A percentile compares a stretch with the other conserved stretches of the same genome.
Evolutionary conservation across 1,140 invertebrate genomes (phyloP).

Genomic region (Sinella curviseta): DNA sequence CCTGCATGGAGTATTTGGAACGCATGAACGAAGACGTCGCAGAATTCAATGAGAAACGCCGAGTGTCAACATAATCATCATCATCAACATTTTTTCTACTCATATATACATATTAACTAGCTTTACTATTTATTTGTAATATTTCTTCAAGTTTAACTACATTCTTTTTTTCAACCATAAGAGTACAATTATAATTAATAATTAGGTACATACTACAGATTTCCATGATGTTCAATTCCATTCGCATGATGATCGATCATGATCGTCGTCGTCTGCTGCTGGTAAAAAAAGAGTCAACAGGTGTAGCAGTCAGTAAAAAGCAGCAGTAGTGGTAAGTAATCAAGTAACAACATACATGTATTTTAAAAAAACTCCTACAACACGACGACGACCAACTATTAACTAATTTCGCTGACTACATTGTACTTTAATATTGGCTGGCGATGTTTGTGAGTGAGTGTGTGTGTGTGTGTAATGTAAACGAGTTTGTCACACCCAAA

Average conservation of each 20-base stretch:
- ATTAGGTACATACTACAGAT: too few species aligned
- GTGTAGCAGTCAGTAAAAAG: too few species aligned
- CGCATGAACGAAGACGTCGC: background rate
- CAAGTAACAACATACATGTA: background rate
- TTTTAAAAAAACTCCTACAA: background rate
- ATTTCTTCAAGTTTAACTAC: background rate
- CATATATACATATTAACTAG: too few species aligned
- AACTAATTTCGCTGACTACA: background rate
- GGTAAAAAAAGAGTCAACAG: too few species aligned
- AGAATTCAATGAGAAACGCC: background rate
- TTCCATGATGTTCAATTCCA: too few species aligned
- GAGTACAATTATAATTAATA: background rate
- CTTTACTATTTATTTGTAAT: background rate
- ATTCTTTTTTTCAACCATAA: background rate
- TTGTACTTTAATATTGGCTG: background rate
- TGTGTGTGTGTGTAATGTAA: background rate
- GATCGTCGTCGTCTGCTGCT: too few species aligned
- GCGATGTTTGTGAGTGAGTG: too few species aligned
- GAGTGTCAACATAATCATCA: too few species aligned
- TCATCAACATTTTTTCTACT: too few species aligned
- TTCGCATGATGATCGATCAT: too few species aligned
- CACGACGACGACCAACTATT: background rate
- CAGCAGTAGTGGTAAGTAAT: too few species aligned
- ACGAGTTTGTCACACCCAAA: slow-evolving; percentile 13
- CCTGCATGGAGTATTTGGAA: background rate